Base-by-base conservation (phyloP, 2,888 invertebrate species). In the Philopedon plagiatum region DNA sequence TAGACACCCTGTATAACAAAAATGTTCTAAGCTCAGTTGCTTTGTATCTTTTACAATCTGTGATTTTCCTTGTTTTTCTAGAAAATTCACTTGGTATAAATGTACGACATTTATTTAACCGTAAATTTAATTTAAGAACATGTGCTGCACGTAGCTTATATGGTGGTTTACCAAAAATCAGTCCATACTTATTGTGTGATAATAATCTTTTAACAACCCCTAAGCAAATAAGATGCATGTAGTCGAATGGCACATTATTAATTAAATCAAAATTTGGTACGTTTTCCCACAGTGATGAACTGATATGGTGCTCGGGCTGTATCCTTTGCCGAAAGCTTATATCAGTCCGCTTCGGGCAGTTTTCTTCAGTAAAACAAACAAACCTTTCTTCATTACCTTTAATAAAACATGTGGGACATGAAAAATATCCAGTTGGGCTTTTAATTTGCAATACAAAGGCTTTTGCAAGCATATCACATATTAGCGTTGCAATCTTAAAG, bases 401-500 rank as follows among this genome's bases (percentile, higher is more conserved):
- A 39, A 65, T 19, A 41, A 56, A 26, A 63, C 65, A 73, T 46
- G 70, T 57, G 34, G 69, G 39, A 70, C 69, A 73, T 9, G 65
- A 57, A 68, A 49, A 72, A 62, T 46, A 73, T 9, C 61, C 75
- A 15, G 61, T 34, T 37, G 58, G 75, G n/a, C 70, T 54, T 54
- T 75, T 73, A 23, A 68, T 73, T 23, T 51, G 46, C 13, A 75
- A 58, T 26, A 73, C 29, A 67, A 61, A 73, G 18, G 66, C 32
- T 60, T 75, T 77, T 46, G 75, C 75, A 34, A 70, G 72, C 15
- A 39, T 26, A 60, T 75, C 72, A 67, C 75, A 75, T 26, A 75
- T 62, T 15, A 75, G 29, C 64, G 62, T 66, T 21, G 8, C 21
- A 29, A 67, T 54, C 13, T 15, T 49, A 58, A 65, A 65, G 58